Evolutionary conservation across 37 sponge, comb jelly and placozoan species (phyloP).

Genomic region (Diacarnus erythraeanus): DNA sequence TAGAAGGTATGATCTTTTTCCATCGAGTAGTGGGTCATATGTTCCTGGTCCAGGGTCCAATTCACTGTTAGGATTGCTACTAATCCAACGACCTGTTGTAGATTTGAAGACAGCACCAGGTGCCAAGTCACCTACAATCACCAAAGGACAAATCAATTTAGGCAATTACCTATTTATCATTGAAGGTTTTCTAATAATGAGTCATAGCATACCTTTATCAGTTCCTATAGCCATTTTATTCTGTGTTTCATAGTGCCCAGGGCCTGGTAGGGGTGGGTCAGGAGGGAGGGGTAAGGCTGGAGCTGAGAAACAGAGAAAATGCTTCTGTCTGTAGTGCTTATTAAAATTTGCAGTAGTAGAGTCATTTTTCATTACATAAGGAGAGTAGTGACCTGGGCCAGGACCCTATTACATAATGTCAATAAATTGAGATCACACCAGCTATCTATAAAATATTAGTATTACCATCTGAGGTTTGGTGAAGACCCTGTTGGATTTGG

Average conservation of each 20-base stretch:
- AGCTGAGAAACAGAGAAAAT: constrained; percentile 81
- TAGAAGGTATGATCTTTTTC: constrained; percentile 52
- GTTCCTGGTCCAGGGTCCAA: constrained; percentile 26
- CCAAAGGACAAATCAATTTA: no score
- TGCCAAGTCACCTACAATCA: background rate
- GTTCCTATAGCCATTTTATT: background rate
- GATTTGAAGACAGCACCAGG: constrained; percentile 66
- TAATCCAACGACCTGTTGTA: constrained; percentile 59
- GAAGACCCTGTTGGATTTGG: constrained; percentile 44
- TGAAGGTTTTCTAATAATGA: no score
- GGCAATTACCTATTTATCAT: no score
- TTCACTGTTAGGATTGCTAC: background rate
- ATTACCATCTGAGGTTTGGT: constrained; percentile 2
- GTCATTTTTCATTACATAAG: background rate
- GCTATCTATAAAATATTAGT: background rate
- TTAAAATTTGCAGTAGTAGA: background rate
- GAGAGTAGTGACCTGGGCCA: constrained; percentile 80
- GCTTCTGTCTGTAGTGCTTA: constrained; percentile 40
- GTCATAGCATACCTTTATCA: background rate
- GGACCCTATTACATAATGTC: constrained; percentile 69
- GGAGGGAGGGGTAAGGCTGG: constrained; percentile 91
- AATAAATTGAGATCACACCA: background rate
- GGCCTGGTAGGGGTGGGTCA: constrained; percentile 83
- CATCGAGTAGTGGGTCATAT: constrained; percentile 40
- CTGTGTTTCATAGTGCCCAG: constrained; percentile 83